Conservation (phyloP, 2,797 vertebrate genomes). For the Sebastes oblongus region DNA sequence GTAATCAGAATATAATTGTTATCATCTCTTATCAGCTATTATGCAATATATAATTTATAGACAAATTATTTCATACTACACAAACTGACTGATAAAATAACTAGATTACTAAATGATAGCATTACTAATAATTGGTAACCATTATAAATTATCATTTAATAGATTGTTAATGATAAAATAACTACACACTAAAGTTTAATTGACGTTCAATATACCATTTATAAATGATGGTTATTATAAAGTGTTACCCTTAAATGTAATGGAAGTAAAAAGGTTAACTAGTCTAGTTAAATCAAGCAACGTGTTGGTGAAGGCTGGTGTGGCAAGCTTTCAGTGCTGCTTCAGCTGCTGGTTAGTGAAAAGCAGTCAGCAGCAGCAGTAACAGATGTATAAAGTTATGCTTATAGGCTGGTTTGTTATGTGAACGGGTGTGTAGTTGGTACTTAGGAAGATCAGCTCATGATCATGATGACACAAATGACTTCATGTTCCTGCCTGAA, state of each 20-base stretch:
- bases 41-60: no score
- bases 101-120: no score
- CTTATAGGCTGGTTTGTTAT: conserved; percentile 7
- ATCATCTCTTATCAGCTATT: no score
- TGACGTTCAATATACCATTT: no score
- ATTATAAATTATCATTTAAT: no score
- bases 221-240: no score
- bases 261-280: neutral
- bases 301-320: neutral
- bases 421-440: neutral
- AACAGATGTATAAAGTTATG: neutral
- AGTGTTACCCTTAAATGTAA: neutral
- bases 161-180: no score
- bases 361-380: neutral
- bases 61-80: no score
- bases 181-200: no score
- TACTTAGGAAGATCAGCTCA: neutral
- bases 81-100: no score
- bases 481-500: conserved; percentile 7
- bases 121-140: no score
- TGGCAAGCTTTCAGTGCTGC: neutral
- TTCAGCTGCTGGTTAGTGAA: neutral
- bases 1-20: no score
- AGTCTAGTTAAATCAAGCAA: neutral
- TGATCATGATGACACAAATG: conserved; percentile 18